phyloP scores from a whole-genome alignment of 2,113 vertebrate species.

The Cynoglossus semilaevis region DNA sequence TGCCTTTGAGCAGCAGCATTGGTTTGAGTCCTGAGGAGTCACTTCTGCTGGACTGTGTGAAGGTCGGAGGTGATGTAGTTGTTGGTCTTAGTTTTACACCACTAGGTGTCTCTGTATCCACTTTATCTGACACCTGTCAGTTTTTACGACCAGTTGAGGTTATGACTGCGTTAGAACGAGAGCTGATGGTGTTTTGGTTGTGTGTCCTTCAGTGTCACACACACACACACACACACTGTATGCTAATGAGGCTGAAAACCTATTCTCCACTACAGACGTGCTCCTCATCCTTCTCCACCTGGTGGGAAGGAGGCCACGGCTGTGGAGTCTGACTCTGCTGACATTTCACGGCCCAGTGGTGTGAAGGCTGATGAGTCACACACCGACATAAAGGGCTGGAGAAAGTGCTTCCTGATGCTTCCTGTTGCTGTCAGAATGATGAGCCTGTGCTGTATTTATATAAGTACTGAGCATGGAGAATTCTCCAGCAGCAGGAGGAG shows the following conservation, averaged over 20 bases:
- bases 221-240: slow-evolving; percentile 13
- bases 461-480: slow-evolving; percentile 18
- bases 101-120: no score
- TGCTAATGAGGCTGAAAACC: slow-evolving; percentile 34
- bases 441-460: slow-evolving; percentile 33
- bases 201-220: neutral
- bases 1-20: no score
- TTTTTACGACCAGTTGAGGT: neutral
- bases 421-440: slow-evolving; percentile 29
- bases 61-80: no score
- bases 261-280: slow-evolving; percentile 6
- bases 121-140: neutral
- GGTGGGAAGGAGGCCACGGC: neutral
- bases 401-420: slow-evolving; percentile 30
- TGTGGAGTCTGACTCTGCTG: slow-evolving; percentile 47
- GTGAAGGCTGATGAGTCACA: slow-evolving; percentile 63
- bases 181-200: neutral
- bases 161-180: no score
- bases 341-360: slow-evolving; percentile 64
- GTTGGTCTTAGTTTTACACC: no score
- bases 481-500: slow-evolving; percentile 4
- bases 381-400: slow-evolving; percentile 40
- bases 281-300: neutral
- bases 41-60: no score
- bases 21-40: no score